phyloP scores from a whole-genome alignment of 64 coral and sea anemone species.

The Stylophora pistillata region DNA sequence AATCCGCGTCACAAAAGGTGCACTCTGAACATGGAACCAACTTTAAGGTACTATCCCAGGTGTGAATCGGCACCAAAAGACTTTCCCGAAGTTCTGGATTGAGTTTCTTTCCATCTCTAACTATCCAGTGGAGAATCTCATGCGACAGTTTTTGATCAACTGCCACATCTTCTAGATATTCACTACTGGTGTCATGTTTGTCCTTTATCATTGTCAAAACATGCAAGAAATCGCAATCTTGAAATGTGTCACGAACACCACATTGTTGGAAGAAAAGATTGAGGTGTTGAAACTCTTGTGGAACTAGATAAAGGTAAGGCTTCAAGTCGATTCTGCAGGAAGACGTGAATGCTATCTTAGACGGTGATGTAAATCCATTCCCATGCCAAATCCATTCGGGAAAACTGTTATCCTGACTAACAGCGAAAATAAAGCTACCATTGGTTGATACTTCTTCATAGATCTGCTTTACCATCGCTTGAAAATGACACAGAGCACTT shows the following conservation, averaged over 20 bases:
- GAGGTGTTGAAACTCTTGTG: conserved; percentile 35
- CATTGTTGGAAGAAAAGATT: conserved; percentile 48
- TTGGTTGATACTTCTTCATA: conserved; percentile 44
- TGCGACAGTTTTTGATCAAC: conserved; percentile 54
- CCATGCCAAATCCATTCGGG: conserved; percentile 84
- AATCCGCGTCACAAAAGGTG: conserved; percentile 73
- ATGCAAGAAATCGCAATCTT: conserved; percentile 39
- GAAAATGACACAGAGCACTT: conserved; percentile 18
- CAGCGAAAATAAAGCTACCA: not conserved
- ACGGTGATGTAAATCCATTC: conserved; percentile 65
- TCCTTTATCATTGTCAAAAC: conserved; percentile 58
- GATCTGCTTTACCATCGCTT: conserved; percentile 58
- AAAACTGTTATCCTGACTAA: not conserved
- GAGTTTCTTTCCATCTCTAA: conserved; percentile 45
- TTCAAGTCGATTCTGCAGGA: conserved; percentile 56
- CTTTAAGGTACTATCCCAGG: conserved; percentile 68
- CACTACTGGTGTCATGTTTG: conserved; percentile 29
- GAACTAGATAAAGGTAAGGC: conserved; percentile 58
- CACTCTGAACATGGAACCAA: conserved; percentile 62
- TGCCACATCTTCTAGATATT: not conserved
- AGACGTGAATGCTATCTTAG: conserved; percentile 19
- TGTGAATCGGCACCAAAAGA: conserved; percentile 69
- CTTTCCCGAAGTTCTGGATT: conserved; percentile 25
- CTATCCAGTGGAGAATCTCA: conserved; percentile 77
- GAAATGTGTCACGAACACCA: conserved; percentile 48